Evolutionary conservation across 2,113 vertebrate species (phyloP).

Genomic region (Lontra canadensis): DNA sequence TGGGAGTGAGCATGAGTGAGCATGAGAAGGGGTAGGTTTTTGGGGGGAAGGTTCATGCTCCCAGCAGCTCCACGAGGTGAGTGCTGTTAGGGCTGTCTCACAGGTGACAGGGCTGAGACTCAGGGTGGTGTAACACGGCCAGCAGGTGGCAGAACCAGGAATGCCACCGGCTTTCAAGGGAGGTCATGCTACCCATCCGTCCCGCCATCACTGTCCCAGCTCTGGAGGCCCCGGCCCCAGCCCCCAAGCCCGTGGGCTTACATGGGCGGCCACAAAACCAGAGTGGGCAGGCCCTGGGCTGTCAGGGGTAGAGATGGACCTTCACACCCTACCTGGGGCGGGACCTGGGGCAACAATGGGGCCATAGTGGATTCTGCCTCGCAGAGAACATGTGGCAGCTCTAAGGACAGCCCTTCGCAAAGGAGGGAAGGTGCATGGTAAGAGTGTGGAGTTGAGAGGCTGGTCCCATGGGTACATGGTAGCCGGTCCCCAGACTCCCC

Average conservation of each 20-base stretch:
- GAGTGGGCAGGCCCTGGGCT: neutral
- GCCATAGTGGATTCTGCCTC: neutral
- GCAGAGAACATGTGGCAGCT: neutral
- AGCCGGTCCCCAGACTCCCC: neutral
- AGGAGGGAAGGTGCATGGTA: rapidly evolving
- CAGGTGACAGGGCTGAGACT: neutral
- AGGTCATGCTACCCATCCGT: rapidly evolving
- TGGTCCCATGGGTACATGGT: neutral
- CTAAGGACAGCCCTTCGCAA: neutral
- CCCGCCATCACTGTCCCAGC: neutral
- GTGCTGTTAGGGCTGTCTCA: neutral
- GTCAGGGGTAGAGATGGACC: neutral
- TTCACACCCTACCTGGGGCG: neutral
- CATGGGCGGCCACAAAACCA: neutral
- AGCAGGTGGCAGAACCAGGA: neutral
- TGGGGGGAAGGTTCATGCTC: neutral
- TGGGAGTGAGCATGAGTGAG: neutral
- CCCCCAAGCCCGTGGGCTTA: neutral
- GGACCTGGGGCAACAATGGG: neutral
- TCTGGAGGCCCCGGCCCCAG: neutral
- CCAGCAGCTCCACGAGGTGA: neutral
- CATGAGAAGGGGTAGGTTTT: neutral
- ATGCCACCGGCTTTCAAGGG: neutral
- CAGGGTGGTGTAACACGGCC: neutral
- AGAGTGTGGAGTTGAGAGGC: neutral